Evolutionary conservation across 2,797 vertebrate genomes (phyloP).

Genomic region (Pangasius larnaudii): DNA sequence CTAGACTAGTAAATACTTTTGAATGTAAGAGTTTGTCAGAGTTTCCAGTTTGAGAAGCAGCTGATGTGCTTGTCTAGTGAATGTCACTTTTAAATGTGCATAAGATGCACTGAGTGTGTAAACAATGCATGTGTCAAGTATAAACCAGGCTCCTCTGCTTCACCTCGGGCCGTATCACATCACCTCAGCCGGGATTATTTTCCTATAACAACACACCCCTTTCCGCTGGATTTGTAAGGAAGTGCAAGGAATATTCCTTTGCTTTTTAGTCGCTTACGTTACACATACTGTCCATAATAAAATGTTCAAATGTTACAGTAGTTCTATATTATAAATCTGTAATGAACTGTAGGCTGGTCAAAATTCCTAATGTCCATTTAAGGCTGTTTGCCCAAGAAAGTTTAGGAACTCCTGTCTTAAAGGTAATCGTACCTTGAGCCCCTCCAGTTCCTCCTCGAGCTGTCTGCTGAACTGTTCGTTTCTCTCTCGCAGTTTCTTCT

Average conservation of each 20-base stretch:
- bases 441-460: slow-evolving; percentile 92
- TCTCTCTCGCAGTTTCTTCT: slow-evolving; percentile 91
- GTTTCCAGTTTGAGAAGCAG: background rate
- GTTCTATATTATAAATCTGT: background rate
- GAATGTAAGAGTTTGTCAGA: background rate
- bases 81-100: background rate
- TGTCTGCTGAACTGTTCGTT: slow-evolving; percentile 93
- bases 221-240: background rate
- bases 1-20: background rate
- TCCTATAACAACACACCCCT: background rate
- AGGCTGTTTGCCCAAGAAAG: background rate
- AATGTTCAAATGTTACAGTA: background rate
- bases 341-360: background rate
- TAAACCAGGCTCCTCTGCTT: background rate
- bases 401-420: background rate
- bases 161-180: background rate
- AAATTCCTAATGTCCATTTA: background rate
- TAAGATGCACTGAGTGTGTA: background rate
- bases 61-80: background rate
- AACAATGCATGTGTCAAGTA: background rate
- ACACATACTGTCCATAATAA: background rate
- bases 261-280: background rate
- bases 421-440: slow-evolving; percentile 82
- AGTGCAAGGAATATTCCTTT: background rate
- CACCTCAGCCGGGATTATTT: background rate